A percentile compares a stretch with the other conserved stretches of the same genome.
Conservation (phyloP, 2,888 invertebrate species). For the Dinocampus coccinellae region DNA sequence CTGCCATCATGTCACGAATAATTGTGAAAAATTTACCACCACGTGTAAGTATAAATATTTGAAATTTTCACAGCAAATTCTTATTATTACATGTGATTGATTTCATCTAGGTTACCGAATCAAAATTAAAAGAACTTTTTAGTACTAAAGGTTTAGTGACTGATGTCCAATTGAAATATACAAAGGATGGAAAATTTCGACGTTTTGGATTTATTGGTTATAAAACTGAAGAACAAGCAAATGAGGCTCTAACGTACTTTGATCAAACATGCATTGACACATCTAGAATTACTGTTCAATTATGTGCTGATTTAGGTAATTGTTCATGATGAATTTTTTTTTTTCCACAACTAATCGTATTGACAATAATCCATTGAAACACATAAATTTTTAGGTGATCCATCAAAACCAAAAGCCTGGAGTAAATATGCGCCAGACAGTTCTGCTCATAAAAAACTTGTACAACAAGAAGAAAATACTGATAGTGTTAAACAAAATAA, state of each 20-base stretch:
- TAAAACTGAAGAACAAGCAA: constrained; percentile 83
- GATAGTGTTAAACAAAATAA: constrained; percentile 50
- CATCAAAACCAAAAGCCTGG: constrained; percentile 89
- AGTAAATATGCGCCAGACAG: constrained; percentile 91
- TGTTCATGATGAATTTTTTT: constrained; percentile 18
- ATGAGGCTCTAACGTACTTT: constrained; percentile 82
- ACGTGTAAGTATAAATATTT: constrained; percentile 74
- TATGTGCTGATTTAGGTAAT: constrained; percentile 78
- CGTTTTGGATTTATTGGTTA: constrained; percentile 96
- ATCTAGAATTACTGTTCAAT: constrained; percentile 83
- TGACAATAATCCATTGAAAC: constrained; percentile 22
- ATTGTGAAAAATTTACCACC: constrained; percentile 93
- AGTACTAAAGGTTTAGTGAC: constrained; percentile 87
- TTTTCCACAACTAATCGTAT: constrained; percentile 29
- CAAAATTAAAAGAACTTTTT: constrained; percentile 82
- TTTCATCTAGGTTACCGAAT: constrained; percentile 79
- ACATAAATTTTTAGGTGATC: constrained; percentile 68
- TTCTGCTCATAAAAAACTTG: constrained; percentile 75
- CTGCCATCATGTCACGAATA: constrained; percentile 80
- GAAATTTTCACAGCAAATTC: constrained; percentile 1
- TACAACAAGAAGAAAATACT: constrained; percentile 53
- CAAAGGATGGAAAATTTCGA: constrained; percentile 90
- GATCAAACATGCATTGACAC: constrained; percentile 89
- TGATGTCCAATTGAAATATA: constrained; percentile 94
- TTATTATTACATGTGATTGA: constrained; percentile 21